Conservation (phyloP, 2,113 vertebrate species). For the Halichoerus grypus region DNA sequence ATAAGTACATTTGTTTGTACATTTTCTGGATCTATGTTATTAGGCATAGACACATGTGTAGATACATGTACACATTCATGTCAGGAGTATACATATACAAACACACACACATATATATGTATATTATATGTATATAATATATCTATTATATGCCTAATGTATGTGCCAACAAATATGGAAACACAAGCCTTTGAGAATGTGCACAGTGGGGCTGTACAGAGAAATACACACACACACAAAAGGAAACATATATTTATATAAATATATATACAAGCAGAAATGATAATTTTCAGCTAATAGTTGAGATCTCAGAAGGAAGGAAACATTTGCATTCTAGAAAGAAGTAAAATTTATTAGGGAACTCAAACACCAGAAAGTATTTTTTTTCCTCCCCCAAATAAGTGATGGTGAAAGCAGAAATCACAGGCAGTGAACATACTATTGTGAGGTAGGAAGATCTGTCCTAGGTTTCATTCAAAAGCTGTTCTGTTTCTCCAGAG, state of each 20-base stretch:
- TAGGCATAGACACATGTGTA: background rate
- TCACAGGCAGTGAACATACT: background rate
- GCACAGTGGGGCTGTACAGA: background rate
- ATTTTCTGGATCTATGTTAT: background rate
- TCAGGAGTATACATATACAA: background rate
- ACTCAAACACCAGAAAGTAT: background rate
- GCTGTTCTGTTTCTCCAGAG: background rate
- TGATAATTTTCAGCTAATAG: background rate
- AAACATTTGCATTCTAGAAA: background rate
- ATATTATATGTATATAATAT: background rate
- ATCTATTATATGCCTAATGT: rapidly evolving
- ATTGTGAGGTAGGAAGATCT: background rate
- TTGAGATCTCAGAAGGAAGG: background rate
- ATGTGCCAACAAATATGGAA: background rate
- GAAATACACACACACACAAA: background rate
- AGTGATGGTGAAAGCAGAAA: background rate
- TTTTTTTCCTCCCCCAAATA: background rate
- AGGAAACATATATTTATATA: background rate
- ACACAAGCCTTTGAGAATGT: background rate
- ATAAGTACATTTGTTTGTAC: background rate
- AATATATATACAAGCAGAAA: background rate
- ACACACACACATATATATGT: background rate
- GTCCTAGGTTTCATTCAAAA: background rate
- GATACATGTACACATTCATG: rapidly evolving
- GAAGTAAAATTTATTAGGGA: background rate